phyloP scores from a whole-genome alignment of 1,140 invertebrate genomes.

The Pseudoatta argentina region DNA sequence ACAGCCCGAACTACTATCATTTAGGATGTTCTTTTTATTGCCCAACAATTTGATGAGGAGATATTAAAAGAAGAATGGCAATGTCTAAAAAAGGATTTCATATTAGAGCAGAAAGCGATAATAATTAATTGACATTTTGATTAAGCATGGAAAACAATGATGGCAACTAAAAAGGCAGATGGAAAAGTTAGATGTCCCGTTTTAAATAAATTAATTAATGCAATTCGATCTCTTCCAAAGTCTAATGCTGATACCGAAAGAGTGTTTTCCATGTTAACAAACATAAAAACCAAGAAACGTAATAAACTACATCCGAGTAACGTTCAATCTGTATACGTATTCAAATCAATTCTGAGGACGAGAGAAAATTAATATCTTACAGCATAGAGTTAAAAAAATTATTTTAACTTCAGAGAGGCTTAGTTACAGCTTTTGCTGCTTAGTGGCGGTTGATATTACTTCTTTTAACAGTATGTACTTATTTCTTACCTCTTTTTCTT shows the following conservation, averaged over 20 bases:
- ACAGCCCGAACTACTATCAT: neutral
- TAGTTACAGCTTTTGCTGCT: no score
- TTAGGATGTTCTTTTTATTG: conserved; percentile 1
- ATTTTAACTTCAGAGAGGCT: no score
- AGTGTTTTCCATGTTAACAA: conserved; percentile 1
- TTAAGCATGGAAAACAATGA: neutral
- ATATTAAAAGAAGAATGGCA: conserved; percentile 10
- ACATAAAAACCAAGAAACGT: conserved; percentile 3
- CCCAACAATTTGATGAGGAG: conserved; percentile 9
- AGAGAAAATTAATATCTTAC: neutral
- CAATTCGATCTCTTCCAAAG: conserved; percentile 9
- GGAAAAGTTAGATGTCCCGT: neutral
- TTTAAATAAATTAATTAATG: neutral
- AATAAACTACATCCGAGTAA: neutral
- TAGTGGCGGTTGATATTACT: no score
- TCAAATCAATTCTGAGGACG: conserved; percentile 16
- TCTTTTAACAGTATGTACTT: no score
- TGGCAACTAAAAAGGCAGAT: neutral
- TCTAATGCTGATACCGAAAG: neutral
- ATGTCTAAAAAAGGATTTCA: neutral
- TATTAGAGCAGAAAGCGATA: no score
- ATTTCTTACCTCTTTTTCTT: no score
- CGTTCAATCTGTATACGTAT: neutral
- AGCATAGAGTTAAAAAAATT: no score
- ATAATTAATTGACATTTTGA: neutral